Evolutionary conservation across 2,888 invertebrate genomes (phyloP), one percentile per base, ranked within the genome.

Genomic region (Hermaeophaga mercurialis): DNA sequence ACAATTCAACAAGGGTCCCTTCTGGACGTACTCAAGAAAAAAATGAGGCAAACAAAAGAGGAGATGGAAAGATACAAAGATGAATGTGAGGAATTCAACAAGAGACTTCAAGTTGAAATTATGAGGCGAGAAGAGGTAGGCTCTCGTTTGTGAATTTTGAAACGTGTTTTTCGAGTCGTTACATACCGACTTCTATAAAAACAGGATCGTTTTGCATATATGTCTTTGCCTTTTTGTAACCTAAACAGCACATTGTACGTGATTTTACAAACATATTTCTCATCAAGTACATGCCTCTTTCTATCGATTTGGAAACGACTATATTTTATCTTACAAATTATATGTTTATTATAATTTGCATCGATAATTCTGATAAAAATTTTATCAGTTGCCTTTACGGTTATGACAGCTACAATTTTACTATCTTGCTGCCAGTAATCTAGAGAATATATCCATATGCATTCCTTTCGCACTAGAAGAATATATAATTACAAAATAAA

Each of bases 41-140:
- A 98, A 88, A 98, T 98, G 97, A 88, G 95, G 72, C 94, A 95
- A 82, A 94, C 96, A 73, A 96, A 96, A 83, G 96, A 96, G 80
- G 98, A 98, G 85, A 93, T 96, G 89, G 98, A 98, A 80, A 90
- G 93, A 81, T 94, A 94, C 83, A 96, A 94, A 84, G 97, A 98
- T 81, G 94, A 95, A 80, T 93, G 94, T 80, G 96, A 96, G 81
- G 94, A 95, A 81, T 92, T 89, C 80, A 92, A 94, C 81, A 91
- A 94, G 85, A 90, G 94, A 80, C 85, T 95, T 79, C 94, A 95
- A 84, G 87, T 91, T 79, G 96, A 96, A 87, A 87, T 93, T 80
- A 91, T 94, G 85, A 89, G 96, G 80, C 89, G 96, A 79, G 96
- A 96, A 87, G 96, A 96, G 93, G 96, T 96, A 90, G 48, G 58